phyloP scores from a whole-genome alignment of 2,797 vertebrate species.

The Sebastes diaconus region DNA sequence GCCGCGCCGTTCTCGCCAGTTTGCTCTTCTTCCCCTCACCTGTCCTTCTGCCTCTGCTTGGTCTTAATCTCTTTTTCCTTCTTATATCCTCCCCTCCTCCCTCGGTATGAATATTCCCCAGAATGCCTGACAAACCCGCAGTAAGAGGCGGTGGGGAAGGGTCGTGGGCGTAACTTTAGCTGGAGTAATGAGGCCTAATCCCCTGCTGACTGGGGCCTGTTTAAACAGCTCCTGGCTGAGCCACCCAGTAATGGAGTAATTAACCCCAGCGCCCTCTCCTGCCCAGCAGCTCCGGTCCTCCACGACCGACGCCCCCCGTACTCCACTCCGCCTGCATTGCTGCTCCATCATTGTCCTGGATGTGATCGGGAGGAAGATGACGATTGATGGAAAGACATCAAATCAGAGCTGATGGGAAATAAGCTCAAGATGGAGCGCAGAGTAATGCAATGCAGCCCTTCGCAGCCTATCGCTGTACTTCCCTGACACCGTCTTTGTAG shows the following conservation, averaged over 20 bases:
- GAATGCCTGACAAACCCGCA: slow-evolving; percentile 85
- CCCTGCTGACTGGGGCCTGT: slow-evolving; percentile 90
- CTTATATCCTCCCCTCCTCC: slow-evolving; percentile 23
- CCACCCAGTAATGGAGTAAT: slow-evolving; percentile 98
- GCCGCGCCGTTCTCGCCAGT: slow-evolving; percentile 54
- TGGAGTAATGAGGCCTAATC: slow-evolving; percentile 99
- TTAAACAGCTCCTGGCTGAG: slow-evolving; percentile 90
- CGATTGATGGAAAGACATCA: slow-evolving; percentile 39
- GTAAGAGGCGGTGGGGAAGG: slow-evolving; percentile 84
- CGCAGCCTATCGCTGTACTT: neutral
- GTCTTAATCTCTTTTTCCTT: slow-evolving; percentile 56
- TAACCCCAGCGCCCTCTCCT: slow-evolving; percentile 89
- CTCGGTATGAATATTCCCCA: slow-evolving; percentile 87
- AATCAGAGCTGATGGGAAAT: slow-evolving; percentile 41
- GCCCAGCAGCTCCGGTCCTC: slow-evolving; percentile 65
- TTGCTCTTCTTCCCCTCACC: slow-evolving; percentile 63
- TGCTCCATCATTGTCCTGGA: slow-evolving; percentile 43
- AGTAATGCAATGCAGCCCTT: slow-evolving; percentile 34
- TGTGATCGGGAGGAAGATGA: slow-evolving; percentile 22
- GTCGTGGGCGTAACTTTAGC: slow-evolving; percentile 94
- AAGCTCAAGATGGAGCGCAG: slow-evolving; percentile 11
- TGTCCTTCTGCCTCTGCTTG: slow-evolving; percentile 42
- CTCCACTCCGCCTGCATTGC: slow-evolving; percentile 17
- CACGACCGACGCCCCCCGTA: slow-evolving; percentile 8
- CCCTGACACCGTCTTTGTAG: slow-evolving; percentile 42